phyloP scores from a whole-genome alignment of 1,140 invertebrate species.

The Diuraphis noxia region DNA sequence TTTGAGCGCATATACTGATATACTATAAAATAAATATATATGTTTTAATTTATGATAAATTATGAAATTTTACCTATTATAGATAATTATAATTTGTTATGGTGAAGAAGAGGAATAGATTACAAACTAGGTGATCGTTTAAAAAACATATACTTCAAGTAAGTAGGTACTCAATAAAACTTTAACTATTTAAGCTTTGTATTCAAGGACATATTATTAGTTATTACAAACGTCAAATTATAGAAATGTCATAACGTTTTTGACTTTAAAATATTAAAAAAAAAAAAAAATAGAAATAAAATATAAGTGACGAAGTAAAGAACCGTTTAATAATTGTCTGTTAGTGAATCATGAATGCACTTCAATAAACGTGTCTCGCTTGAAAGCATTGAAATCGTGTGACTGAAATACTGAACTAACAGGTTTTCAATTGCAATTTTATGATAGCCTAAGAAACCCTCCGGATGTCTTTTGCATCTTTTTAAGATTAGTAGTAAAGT shows the following conservation, averaged over 20 bases:
- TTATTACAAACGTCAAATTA: neutral
- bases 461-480: conserved; percentile 31
- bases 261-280: neutral
- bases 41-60: neutral
- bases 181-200: neutral
- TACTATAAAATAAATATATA: neutral
- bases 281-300: neutral
- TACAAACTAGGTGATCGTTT: neutral
- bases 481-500: conserved; percentile 17
- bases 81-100: neutral
- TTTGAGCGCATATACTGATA: neutral
- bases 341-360: neutral
- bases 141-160: neutral
- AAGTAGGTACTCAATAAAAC: neutral
- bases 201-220: neutral
- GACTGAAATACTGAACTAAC: conserved; percentile 23
- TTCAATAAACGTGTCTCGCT: conserved; percentile 21
- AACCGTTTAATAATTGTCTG: neutral
- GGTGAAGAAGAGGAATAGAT: neutral
- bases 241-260: neutral
- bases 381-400: conserved; percentile 11
- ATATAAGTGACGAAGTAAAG: conserved; percentile 6
- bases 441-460: neutral
- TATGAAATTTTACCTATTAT: neutral
- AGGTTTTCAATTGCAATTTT: conserved; percentile 20